A percentile compares a stretch with the other conserved stretches of the same genome.
Evolutionary conservation across 2,888 invertebrate genomes (phyloP).

Genomic region (Notodonta ziczac): DNA sequence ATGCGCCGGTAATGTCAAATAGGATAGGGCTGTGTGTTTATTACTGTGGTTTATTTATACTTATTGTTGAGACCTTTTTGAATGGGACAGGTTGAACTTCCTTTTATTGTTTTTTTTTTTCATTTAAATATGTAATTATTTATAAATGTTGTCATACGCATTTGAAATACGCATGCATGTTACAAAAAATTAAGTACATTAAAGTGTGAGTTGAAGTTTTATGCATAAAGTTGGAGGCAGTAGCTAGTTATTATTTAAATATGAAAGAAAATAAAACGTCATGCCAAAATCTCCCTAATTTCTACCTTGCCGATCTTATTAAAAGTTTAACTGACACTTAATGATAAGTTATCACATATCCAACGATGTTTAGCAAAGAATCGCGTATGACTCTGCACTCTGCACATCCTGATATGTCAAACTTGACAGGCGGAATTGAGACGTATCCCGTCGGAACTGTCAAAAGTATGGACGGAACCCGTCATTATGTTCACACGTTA

Average conservation of each 20-base stretch:
- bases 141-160: not conserved
- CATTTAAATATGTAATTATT: not conserved
- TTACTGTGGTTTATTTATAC: not conserved
- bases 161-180: too few relatives aligned
- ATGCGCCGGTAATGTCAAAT: conserved; percentile 59
- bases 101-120: not conserved
- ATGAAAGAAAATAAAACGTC: conserved; percentile 17
- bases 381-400: conserved; percentile 65
- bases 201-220: too few relatives aligned
- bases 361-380: conserved; percentile 64
- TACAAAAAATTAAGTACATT: too few relatives aligned
- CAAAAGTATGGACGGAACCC: conserved; percentile 63
- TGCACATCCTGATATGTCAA: conserved; percentile 56
- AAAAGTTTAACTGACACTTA: conserved; percentile 69
- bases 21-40: conserved; percentile 31
- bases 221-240: too few relatives aligned
- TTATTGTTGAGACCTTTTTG: not conserved
- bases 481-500: conserved; percentile 75
- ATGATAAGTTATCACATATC: conserved; percentile 67
- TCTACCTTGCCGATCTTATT: conserved; percentile 41
- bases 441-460: conserved; percentile 61
- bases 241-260: not conserved
- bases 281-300: conserved; percentile 39
- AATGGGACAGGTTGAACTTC: not conserved
- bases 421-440: conserved; percentile 72